These are phyloP conservation scores for Drosophila affinis DNA, from an alignment of 2,888 invertebrate genomes.

Conservation along the genomic window DNA sequence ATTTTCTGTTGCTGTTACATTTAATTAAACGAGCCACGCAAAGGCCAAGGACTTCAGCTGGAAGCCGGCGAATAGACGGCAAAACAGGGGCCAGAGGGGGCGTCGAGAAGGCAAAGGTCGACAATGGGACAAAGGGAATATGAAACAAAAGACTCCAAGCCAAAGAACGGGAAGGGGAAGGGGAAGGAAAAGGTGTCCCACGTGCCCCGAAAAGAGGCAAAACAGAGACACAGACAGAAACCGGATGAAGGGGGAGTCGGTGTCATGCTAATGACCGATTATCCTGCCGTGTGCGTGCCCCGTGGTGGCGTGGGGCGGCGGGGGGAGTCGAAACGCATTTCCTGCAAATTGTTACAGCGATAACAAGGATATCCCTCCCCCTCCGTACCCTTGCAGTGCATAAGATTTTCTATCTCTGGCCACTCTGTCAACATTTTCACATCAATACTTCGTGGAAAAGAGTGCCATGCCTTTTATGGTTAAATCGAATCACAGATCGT, in stretches of 20 bases:
- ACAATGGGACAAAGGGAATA: conserved; percentile 20
- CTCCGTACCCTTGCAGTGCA: too few relatives aligned
- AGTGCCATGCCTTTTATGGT: too few relatives aligned
- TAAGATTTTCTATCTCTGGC: too few relatives aligned
- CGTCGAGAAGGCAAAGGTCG: background rate
- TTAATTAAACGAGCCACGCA: conserved; percentile 47
- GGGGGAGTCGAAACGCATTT: conserved; percentile 27
- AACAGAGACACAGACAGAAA: background rate
- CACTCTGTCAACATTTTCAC: too few relatives aligned
- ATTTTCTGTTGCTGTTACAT: conserved; percentile 20
- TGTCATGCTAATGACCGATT: conserved; percentile 77
- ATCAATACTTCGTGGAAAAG: too few relatives aligned
- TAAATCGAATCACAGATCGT: too few relatives aligned
- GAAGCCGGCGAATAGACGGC: conserved; percentile 12
- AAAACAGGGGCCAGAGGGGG: conserved; percentile 31
- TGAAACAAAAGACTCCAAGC: conserved; percentile 7
- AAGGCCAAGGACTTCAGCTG: background rate
- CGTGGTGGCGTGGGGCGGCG: background rate
- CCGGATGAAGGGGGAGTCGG: conserved; percentile 45
- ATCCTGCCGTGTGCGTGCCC: conserved; percentile 45
- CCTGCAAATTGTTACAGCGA: background rate
- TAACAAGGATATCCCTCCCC: too few relatives aligned
- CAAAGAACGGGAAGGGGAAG: background rate
- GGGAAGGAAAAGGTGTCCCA: too few relatives aligned
- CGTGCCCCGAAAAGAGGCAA: background rate